These are phyloP conservation scores for Echinarachnius parma DNA, from an alignment of 53 echinoderm and acorn worm genomes.

Conservation along the genomic window DNA sequence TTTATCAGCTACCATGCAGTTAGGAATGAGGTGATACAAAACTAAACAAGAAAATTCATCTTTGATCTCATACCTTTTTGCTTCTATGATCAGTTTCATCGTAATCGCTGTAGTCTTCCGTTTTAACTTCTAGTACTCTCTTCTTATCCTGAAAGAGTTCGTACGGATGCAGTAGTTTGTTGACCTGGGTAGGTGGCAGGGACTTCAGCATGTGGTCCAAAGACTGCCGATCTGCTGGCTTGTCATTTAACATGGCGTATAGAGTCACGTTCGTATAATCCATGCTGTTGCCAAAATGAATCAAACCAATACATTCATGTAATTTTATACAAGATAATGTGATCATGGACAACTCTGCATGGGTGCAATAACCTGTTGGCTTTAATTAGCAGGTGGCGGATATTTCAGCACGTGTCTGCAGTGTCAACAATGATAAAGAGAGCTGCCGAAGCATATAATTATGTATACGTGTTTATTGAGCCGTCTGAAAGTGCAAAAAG, in stretches of 20 bases:
- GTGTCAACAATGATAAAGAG: too few relatives aligned
- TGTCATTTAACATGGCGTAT: conserved; percentile 36
- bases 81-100: neutral
- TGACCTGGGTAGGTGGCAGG: conserved; percentile 30
- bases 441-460: too few relatives aligned
- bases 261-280: conserved; percentile 36
- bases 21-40: too few relatives aligned
- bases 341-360: too few relatives aligned
- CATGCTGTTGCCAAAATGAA: conserved; percentile 1
- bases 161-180: conserved; percentile 43
- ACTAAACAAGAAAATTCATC: neutral
- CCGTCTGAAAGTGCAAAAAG: too few relatives aligned
- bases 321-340: neutral
- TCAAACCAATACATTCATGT: neutral
- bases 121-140: neutral
- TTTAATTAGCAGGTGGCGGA: too few relatives aligned
- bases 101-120: neutral
- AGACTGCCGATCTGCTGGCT: conserved; percentile 32
- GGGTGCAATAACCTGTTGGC: too few relatives aligned
- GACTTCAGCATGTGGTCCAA: conserved; percentile 21
- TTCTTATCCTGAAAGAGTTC: conserved; percentile 26
- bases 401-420: too few relatives aligned
- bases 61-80: conserved; percentile 22
- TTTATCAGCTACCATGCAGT: too few relatives aligned
- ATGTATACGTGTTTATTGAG: too few relatives aligned